Evolutionary conservation across 2,113 vertebrate species (phyloP), one percentile per base, ranked within the genome.

Genomic region (Sylvia atricapilla): DNA sequence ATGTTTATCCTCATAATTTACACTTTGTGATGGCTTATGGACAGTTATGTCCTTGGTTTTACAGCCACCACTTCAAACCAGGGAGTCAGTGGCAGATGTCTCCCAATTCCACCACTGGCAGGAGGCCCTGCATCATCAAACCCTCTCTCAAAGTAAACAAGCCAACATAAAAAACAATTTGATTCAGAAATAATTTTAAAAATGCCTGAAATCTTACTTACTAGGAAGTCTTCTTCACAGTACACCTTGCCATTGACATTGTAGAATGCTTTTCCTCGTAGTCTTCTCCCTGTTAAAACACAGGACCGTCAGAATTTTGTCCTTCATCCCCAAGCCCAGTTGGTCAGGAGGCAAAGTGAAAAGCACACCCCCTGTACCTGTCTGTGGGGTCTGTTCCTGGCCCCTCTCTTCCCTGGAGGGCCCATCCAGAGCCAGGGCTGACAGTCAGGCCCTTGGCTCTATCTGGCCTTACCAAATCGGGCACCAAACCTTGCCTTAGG

Each of bases 151-250:
- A 27, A 83, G 63, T 50, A 79, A 78, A 91, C 59, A 68, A 85
- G 28, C 10, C 63, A 63, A 35, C 35, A 35, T 1, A 67, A 75
- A 86, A 64, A 85, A 69, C 5, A 3, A 52, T 60, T 30, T 80
- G 11, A 10, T 67, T 70, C 25, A 70, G 60, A 90, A 82, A 59
- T 25, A 62, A 69, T 15, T 62, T 62, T 5, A 6, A 63, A 60
- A 81, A 90, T 14, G 84, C 67, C 90, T 84, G 63, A 93, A 94
- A 77, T 88, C 19, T 85, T 84, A 99, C 98, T 98, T 97, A 99
- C 99, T 98, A 99, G 97, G 96, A 99, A 99, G 96, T 99, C 99
- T 97, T 99, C 99, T 96, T 99, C 99, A 92, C 99, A 99, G 97
- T 99, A 99, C 85, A 99, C 99, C 89, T 99, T 99, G 77, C 99